Evolutionary conservation across 1,140 invertebrate genomes (phyloP).

Genomic region (Drosophila miranda): DNA sequence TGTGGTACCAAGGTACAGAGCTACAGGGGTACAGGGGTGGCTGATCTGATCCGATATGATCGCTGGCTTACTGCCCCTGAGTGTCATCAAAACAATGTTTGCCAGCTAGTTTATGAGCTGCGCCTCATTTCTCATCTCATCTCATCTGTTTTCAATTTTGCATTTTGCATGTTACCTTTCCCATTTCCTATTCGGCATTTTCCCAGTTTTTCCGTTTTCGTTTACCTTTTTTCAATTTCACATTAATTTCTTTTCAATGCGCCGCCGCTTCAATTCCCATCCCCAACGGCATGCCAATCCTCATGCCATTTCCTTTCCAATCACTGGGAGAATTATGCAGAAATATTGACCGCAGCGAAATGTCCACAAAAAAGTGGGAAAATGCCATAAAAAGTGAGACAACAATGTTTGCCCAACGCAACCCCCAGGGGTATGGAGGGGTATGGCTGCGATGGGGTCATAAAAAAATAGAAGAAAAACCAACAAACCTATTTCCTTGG

Average conservation of each 20-base stretch:
- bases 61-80: constrained; percentile 53
- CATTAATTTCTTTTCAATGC: constrained; percentile 76
- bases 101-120: constrained; percentile 76
- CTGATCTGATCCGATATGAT: background rate
- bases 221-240: constrained; percentile 67
- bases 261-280: constrained; percentile 14
- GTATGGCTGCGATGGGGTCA: constrained; percentile 48
- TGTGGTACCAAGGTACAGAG: background rate
- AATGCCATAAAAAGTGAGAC: constrained; percentile 64
- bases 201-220: constrained; percentile 5
- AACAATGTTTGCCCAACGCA: constrained; percentile 44
- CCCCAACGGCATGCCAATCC: background rate
- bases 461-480: constrained; percentile 54
- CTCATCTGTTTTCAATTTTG: constrained; percentile 46
- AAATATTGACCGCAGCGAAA: constrained; percentile 64
- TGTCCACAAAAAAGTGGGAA: constrained; percentile 63
- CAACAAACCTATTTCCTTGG: constrained; percentile 70
- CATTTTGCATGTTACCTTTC: constrained; percentile 52
- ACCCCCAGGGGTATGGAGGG: constrained; percentile 17
- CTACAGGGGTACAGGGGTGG: constrained; percentile 21
- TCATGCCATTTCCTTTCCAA: background rate
- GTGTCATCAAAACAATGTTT: constrained; percentile 80
- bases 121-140: constrained; percentile 49
- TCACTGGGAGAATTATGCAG: constrained; percentile 46
- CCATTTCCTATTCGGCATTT: constrained; percentile 21